Base-by-base conservation (phyloP, 1,140 invertebrate genomes). In the Drosophila funebris region DNA sequence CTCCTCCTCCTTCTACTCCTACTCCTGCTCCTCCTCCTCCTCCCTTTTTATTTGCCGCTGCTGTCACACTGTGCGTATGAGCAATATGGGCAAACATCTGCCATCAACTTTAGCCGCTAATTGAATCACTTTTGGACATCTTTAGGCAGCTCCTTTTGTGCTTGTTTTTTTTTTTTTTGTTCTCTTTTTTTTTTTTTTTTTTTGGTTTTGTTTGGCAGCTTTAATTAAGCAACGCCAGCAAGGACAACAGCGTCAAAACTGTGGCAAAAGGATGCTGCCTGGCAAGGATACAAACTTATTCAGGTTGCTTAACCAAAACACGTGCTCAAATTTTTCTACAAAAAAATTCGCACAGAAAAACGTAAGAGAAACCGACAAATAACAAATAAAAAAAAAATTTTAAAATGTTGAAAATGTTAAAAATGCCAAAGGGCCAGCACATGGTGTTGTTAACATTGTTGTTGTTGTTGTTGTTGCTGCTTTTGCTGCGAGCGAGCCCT, bases 71-170 rank as follows among this genome's bases (percentile, higher is more conserved):
- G 9, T 14, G 54, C 54, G 54, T 44, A 58, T 58, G 39, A 43
- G 54, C 16, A 33, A 46, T 20, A 43, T 43, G 29, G 29, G 7
- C 18, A 3, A 46, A 29, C 24, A 60, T 29, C 33, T 44, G 31
- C 24, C 31, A 22, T 14, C 9, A 27, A 4, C 13, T 41, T 22
- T 27, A 27, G 13, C 22, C 14, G 39, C 54, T 67, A 67, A 67
- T 72, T 72, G 31, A 67, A 67, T 72, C 62, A 72, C 29, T 67
- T 72, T 36, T 48, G 29, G 14, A 44, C 43, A 22, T 37, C 54
- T 58, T 44, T 11, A 1, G 3, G 20, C 36, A 16, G 53, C 33
- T 33, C 53, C 22, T 43, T 56, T 58, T 57, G 31, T 31, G 46
- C 46, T 20, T 39, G n/a, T n/a, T n/a, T n/a, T n/a, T n/a, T n/a